phyloP scores from a whole-genome alignment of 2,888 invertebrate genomes.

The Sialis fuliginosa region DNA sequence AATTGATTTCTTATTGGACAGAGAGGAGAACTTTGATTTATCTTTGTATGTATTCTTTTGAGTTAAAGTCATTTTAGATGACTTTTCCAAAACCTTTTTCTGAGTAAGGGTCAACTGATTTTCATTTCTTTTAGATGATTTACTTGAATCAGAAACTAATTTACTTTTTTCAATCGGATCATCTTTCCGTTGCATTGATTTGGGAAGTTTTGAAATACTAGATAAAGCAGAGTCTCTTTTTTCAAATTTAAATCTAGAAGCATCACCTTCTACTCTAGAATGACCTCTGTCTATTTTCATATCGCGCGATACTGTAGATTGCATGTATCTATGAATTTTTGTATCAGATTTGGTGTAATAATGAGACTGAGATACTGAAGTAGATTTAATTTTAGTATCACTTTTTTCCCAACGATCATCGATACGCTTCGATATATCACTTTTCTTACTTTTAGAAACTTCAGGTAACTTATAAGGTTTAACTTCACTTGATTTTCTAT shows the following conservation, averaged over 20 bases:
- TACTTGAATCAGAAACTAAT: background rate
- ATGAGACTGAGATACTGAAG: constrained; percentile 4
- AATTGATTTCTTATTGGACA: no score
- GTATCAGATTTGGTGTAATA: constrained; percentile 15
- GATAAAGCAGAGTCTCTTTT: constrained; percentile 15
- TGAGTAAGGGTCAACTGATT: no score
- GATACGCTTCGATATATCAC: background rate
- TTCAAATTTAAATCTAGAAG: constrained; percentile 8
- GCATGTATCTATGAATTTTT: constrained; percentile 34
- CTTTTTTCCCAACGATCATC: constrained; percentile 8
- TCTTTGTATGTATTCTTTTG: no score
- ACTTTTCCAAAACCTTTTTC: no score
- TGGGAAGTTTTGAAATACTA: background rate
- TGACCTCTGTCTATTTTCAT: constrained; percentile 27
- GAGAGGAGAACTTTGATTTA: no score
- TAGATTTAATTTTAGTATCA: constrained; percentile 4
- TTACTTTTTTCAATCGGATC: constrained; percentile 1
- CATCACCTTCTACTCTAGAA: constrained; percentile 9
- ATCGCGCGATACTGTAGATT: constrained; percentile 36
- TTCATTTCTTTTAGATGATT: no score
- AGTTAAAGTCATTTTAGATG: no score
- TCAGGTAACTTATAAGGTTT: constrained; percentile 9
- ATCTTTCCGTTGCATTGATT: constrained; percentile 1
- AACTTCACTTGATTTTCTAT: no score
- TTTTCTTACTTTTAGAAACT: constrained; percentile 5